These are phyloP conservation scores for Scolopax bukidnonensis DNA, from an alignment of 2,797 vertebrate genomes.

Conservation along the genomic window DNA sequence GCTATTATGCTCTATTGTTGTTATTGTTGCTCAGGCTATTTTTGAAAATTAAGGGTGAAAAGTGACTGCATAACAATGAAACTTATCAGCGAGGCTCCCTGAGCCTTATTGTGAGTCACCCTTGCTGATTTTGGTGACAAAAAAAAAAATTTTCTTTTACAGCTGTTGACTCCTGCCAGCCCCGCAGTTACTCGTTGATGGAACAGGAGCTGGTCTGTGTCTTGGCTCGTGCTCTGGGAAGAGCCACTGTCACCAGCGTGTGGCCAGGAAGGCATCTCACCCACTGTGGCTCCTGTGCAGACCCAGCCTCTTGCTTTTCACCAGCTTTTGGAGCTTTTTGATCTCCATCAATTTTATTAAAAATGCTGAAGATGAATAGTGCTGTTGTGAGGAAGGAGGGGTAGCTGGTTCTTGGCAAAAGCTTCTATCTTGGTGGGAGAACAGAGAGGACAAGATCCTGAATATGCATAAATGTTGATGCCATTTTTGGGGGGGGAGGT, in stretches of 20 bases:
- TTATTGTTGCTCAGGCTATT: constrained; percentile 27
- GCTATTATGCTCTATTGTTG: constrained; percentile 7
- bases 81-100: not conserved
- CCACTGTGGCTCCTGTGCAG: rapidly evolving
- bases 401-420: not conserved
- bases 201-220: not conserved
- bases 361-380: not conserved
- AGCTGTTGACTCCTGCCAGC: not conserved
- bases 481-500: too few relatives aligned
- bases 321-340: not conserved
- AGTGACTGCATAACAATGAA: constrained; percentile 17
- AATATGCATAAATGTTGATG: not conserved
- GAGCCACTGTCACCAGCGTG: not conserved
- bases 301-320: not conserved
- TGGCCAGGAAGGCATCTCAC: not conserved
- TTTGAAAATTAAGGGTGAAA: constrained; percentile 39
- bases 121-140: not conserved
- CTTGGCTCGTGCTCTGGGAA: not conserved
- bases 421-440: not conserved
- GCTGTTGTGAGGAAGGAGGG: not conserved
- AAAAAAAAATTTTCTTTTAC: not conserved
- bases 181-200: not conserved
- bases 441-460: not conserved
- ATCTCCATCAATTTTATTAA: not conserved
- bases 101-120: constrained; percentile 34